These are phyloP conservation scores for Rana temporaria DNA, from an alignment of 2,113 vertebrate species.

Conservation along the genomic window DNA sequence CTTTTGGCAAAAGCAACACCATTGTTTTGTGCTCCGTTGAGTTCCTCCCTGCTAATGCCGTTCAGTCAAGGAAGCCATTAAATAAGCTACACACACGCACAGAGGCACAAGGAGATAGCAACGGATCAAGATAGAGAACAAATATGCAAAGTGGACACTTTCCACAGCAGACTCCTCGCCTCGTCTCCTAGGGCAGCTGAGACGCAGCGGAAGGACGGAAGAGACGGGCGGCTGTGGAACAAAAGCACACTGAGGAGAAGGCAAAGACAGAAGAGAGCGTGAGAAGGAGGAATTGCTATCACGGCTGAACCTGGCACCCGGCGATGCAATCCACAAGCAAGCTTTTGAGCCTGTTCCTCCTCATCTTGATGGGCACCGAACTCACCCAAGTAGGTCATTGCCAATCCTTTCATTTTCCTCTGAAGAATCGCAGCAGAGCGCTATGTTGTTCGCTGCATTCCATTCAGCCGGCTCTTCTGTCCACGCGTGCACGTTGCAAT, in stretches of 20 bases:
- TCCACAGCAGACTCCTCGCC: slow-evolving; percentile 72
- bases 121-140: slow-evolving; percentile 73
- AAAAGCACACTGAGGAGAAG: slow-evolving; percentile 57
- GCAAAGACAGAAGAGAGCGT: slow-evolving; percentile 57
- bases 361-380: slow-evolving; percentile 95
- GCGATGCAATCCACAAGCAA: slow-evolving; percentile 93
- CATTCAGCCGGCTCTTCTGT: neutral
- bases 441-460: neutral
- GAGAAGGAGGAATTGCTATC: slow-evolving; percentile 74
- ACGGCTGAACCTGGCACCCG: slow-evolving; percentile 76
- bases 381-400: slow-evolving; percentile 93
- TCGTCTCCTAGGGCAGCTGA: slow-evolving; percentile 78
- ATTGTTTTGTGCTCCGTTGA: slow-evolving; percentile 65
- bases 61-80: slow-evolving; percentile 66
- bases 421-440: neutral
- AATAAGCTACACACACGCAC: slow-evolving; percentile 58
- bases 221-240: slow-evolving; percentile 65
- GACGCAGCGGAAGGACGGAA: slow-evolving; percentile 59
- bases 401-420: slow-evolving; percentile 71
- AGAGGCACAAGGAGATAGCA: slow-evolving; percentile 56
- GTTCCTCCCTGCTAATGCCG: slow-evolving; percentile 65
- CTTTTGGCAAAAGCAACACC: slow-evolving; percentile 77
- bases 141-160: slow-evolving; percentile 83
- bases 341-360: slow-evolving; percentile 89
- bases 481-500: neutral